These are phyloP conservation scores for Paguma larvata DNA, from an alignment of 2,797 vertebrate genomes.

Conservation along the genomic window DNA sequence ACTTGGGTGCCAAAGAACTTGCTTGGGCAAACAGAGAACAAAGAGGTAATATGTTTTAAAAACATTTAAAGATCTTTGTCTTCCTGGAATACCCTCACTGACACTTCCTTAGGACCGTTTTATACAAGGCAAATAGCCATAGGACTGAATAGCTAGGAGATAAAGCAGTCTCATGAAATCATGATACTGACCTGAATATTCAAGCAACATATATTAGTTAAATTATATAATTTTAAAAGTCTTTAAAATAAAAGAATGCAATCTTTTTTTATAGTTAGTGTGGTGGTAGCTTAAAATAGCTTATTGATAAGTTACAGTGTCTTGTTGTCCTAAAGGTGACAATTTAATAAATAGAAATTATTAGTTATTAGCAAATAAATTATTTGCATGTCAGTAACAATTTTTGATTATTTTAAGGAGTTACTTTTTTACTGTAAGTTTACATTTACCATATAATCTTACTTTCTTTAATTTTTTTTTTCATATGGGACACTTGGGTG, in stretches of 20 bases:
- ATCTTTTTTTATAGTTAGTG: not conserved
- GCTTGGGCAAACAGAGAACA: not conserved
- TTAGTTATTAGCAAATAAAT: not conserved
- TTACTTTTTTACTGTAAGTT: not conserved
- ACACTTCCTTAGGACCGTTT: not conserved
- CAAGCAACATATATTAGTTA: not conserved
- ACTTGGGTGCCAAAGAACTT: not conserved
- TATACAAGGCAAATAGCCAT: not conserved
- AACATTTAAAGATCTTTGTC: not conserved
- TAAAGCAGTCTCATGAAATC: not conserved
- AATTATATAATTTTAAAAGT: not conserved
- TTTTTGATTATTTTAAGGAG: conserved; percentile 17
- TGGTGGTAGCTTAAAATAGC: not conserved
- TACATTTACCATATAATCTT: not conserved
- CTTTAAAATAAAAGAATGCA: not conserved
- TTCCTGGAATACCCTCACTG: not conserved
- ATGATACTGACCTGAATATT: not conserved
- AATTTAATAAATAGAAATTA: not conserved
- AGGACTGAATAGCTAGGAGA: not conserved
- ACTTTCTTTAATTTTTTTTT: not conserved
- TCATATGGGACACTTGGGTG: no score
- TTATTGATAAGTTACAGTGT: not conserved
- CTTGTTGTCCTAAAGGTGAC: not conserved
- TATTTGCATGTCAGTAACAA: not conserved
- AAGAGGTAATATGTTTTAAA: not conserved